Conservation (phyloP, 2,888 invertebrate species). For the Rhagonycha lutea region DNA sequence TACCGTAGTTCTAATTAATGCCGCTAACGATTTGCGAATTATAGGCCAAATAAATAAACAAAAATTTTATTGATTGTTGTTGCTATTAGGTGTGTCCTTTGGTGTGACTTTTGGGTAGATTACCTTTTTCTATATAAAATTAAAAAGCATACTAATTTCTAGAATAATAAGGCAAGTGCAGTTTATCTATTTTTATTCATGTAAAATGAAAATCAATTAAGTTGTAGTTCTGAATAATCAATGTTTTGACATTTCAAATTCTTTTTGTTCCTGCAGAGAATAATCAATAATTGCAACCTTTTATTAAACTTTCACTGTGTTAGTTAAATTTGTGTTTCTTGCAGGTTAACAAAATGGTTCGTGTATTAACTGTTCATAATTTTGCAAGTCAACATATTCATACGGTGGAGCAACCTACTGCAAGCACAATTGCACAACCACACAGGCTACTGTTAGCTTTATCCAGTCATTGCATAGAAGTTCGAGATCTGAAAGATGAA, state of each 20-base stretch:
- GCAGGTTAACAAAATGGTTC: constrained; percentile 60
- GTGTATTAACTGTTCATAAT: constrained; percentile 71
- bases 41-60: background rate
- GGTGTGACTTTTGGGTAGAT: background rate
- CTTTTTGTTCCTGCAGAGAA: background rate
- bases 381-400: constrained; percentile 68
- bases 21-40: background rate
- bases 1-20: background rate
- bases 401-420: constrained; percentile 67
- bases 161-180: background rate
- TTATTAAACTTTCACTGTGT: background rate
- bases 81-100: constrained; percentile 1
- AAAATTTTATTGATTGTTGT: constrained; percentile 2
- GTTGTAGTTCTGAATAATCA: background rate
- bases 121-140: background rate
- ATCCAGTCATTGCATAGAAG: constrained; percentile 64
- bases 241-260: background rate
- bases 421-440: constrained; percentile 64
- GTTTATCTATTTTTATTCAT: background rate
- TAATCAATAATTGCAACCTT: background rate
- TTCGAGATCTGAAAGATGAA: constrained; percentile 59
- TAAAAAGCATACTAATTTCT: background rate
- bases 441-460: constrained; percentile 65
- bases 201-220: background rate
- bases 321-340: background rate